These are phyloP conservation scores for Syndactyla subalaris DNA, from an alignment of 2,797 vertebrate genomes.

Conservation along the genomic window DNA sequence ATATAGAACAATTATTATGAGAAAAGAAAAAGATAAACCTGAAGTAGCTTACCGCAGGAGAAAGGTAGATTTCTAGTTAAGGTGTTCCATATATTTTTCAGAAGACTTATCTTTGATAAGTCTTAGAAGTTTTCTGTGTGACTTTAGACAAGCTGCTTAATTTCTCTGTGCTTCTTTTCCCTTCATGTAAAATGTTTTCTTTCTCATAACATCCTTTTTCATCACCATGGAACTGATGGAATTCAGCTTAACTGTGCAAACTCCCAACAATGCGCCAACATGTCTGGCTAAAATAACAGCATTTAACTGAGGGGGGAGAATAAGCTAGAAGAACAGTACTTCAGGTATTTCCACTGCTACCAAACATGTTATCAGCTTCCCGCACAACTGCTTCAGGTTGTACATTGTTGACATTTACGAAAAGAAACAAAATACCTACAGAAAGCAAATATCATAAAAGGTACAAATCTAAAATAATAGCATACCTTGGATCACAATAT, in stretches of 20 bases:
- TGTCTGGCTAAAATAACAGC: background rate
- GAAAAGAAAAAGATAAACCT: background rate
- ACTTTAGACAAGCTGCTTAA: background rate
- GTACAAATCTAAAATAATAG: constrained; percentile 20
- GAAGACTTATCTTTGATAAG: background rate
- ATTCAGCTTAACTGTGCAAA: background rate
- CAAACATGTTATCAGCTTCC: constrained; percentile 17
- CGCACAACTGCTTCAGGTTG: constrained; percentile 49
- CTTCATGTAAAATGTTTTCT: background rate
- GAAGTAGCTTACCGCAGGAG: background rate
- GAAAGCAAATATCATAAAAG: constrained; percentile 12
- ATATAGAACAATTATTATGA: background rate
- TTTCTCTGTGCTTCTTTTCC: background rate
- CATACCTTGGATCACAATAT: background rate
- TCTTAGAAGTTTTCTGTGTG: background rate
- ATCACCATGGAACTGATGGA: background rate
- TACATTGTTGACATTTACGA: constrained; percentile 43
- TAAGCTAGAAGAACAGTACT: background rate
- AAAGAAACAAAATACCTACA: constrained; percentile 45
- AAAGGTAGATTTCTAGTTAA: background rate
- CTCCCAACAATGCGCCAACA: background rate
- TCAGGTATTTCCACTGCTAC: constrained; percentile 35
- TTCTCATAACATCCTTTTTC: background rate
- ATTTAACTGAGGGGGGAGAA: background rate
- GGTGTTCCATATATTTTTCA: background rate